phyloP scores from a whole-genome alignment of 2,888 invertebrate species.

The Sesia apiformis region DNA sequence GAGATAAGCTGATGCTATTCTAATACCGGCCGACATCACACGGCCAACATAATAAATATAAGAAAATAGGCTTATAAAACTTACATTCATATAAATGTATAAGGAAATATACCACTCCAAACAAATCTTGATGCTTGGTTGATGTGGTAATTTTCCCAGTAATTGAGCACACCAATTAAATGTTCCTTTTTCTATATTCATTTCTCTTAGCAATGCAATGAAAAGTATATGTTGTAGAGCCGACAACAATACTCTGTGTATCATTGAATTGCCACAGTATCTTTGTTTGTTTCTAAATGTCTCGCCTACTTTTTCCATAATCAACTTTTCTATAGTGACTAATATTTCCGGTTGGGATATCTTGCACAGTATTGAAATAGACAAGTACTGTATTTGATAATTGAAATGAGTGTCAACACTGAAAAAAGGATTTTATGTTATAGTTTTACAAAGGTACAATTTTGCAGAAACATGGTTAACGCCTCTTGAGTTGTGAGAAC shows the following conservation, averaged over 20 bases:
- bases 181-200: conserved; percentile 17
- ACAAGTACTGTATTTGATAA: conserved; percentile 40
- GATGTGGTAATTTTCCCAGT: conserved; percentile 51
- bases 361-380: conserved; percentile 31
- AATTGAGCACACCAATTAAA: conserved; percentile 41
- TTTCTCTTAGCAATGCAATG: conserved; percentile 28
- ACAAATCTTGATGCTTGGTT: conserved; percentile 45
- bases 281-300: conserved; percentile 46
- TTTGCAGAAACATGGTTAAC: no score
- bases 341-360: conserved; percentile 29
- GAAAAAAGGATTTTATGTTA: conserved; percentile 15
- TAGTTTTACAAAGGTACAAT: no score
- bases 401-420: conserved; percentile 40
- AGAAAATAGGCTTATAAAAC: background rate
- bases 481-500: no score
- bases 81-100: conserved; percentile 19
- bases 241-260: conserved; percentile 43
- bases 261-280: conserved; percentile 55
- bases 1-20: no score
- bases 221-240: conserved; percentile 46
- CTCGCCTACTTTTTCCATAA: conserved; percentile 38
- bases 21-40: no score
- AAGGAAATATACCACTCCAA: conserved; percentile 57
- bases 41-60: no score
- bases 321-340: conserved; percentile 25